Percentiles rank a stretch among this genome's conserved stretches.
Evolutionary conservation across 2,888 invertebrate genomes (phyloP).

Genomic region (Achlya flavicornis): DNA sequence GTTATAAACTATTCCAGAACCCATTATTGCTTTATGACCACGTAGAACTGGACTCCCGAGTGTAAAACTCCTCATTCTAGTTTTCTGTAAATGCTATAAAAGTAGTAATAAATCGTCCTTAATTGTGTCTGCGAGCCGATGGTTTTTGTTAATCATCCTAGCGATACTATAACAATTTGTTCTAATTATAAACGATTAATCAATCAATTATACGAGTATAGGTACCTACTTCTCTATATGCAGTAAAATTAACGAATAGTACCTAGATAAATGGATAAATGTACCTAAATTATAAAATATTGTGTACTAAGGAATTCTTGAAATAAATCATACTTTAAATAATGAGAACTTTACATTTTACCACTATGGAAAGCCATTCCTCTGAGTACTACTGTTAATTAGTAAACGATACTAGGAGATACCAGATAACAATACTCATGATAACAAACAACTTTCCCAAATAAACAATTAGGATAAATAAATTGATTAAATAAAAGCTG

Average conservation of each 20-base stretch:
- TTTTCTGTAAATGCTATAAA: too few relatives aligned
- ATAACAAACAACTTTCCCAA: too few relatives aligned
- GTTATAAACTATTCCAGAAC: not conserved
- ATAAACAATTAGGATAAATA: too few relatives aligned
- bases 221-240: not conserved
- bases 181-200: not conserved
- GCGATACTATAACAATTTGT: not conserved
- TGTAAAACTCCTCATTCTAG: too few relatives aligned
- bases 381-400: too few relatives aligned
- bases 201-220: not conserved
- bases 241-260: not conserved
- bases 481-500: too few relatives aligned
- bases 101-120: too few relatives aligned
- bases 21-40: not conserved
- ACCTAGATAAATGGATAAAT: not conserved
- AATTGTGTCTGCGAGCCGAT: too few relatives aligned
- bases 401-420: too few relatives aligned
- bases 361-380: not conserved
- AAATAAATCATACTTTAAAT: conserved; percentile 41
- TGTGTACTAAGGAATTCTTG: conserved; percentile 47
- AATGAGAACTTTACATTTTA: not conserved
- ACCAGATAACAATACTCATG: too few relatives aligned
- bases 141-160: too few relatives aligned
- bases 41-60: too few relatives aligned
- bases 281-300: conserved; percentile 9